Conservation (phyloP, 2,113 vertebrate genomes). For the Trichechus manatus region DNA sequence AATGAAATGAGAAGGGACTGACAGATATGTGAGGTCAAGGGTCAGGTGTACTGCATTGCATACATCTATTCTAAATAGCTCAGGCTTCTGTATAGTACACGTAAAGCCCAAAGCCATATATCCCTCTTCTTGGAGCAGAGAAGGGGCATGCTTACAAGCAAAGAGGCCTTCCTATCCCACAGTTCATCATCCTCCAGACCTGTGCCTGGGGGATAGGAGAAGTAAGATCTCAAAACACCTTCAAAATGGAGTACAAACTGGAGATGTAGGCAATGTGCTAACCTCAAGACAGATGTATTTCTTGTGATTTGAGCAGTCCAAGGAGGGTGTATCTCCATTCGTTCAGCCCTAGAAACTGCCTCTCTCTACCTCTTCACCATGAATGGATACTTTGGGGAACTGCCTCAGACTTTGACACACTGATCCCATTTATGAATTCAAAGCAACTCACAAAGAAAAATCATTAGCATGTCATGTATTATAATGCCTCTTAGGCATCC, state of each 20-base stretch:
- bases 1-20: slow-evolving; percentile 35
- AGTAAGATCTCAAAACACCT: slow-evolving; percentile 33
- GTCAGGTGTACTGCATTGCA: slow-evolving; percentile 2
- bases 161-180: background rate
- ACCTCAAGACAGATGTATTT: background rate
- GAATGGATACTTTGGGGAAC: background rate
- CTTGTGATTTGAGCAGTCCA: background rate
- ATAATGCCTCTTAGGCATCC: background rate
- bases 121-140: background rate
- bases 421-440: slow-evolving; percentile 57
- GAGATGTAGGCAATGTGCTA: background rate
- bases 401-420: background rate
- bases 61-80: slow-evolving; percentile 22
- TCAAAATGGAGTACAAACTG: background rate
- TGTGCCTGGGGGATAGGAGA: background rate
- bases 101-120: background rate
- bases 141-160: background rate
- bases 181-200: background rate
- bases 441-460: slow-evolving; percentile 47
- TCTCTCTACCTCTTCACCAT: background rate
- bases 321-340: background rate
- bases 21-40: slow-evolving; percentile 33
- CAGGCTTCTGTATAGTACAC: background rate
- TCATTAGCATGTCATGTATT: background rate
- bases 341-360: background rate